These are phyloP conservation scores for Zosterops borbonicus DNA, from an alignment of 2,113 vertebrate species.

Conservation along the genomic window DNA sequence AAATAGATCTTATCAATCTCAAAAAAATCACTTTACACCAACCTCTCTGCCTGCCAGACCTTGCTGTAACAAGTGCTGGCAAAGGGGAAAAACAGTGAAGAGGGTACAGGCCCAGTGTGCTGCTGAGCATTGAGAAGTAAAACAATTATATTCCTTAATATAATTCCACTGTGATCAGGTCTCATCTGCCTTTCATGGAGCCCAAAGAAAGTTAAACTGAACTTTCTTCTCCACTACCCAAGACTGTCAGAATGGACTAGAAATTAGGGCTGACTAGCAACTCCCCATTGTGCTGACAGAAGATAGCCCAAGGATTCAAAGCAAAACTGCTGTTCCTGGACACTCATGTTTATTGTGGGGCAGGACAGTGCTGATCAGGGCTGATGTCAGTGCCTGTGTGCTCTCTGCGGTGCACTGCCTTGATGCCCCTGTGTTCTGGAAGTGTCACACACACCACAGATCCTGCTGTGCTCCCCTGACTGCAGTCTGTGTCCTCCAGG, in stretches of 20 bases:
- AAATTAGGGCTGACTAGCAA: not conserved
- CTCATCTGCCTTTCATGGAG: not conserved
- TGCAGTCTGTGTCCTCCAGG: slow-evolving; percentile 69
- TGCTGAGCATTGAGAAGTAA: not conserved
- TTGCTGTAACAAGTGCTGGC: not conserved
- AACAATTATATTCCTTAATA: not conserved
- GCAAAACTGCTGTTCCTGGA: not conserved
- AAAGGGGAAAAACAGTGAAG: not conserved
- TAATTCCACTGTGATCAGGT: not conserved
- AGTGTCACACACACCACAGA: not conserved
- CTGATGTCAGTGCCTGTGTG: not conserved
- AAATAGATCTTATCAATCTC: not conserved
- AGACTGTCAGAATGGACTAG: not conserved
- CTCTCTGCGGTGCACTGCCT: not conserved
- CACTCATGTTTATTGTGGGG: not conserved
- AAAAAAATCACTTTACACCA: not conserved
- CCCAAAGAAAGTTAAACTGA: not conserved
- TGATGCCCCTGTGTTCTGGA: not conserved
- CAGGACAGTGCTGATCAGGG: not conserved
- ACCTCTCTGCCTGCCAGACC: not conserved
- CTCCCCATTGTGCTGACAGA: not conserved
- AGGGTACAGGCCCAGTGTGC: not conserved
- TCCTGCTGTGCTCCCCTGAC: slow-evolving; percentile 16
- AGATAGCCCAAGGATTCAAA: not conserved
- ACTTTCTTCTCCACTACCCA: not conserved